Evolutionary conservation across 2,888 invertebrate species (phyloP).

Genomic region (Didymodactylos carnosus): DNA sequence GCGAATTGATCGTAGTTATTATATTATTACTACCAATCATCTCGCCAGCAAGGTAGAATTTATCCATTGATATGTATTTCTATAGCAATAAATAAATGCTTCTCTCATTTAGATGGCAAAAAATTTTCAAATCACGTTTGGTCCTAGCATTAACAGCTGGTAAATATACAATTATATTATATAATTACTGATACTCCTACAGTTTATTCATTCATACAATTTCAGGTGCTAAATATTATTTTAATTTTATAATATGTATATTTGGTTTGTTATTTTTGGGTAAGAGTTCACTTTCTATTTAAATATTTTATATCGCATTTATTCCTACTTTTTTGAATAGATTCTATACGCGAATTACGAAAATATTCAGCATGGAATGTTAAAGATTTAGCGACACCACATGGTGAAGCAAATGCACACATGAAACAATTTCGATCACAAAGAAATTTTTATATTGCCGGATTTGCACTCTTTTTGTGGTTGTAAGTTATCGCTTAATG

Average conservation of each 20-base stretch:
- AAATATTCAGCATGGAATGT: conserved; percentile 54
- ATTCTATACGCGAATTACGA: conserved; percentile 77
- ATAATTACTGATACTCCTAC: too few relatives aligned
- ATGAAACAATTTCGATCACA: conserved; percentile 93
- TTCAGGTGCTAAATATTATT: conserved; percentile 55
- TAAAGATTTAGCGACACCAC: conserved; percentile 40
- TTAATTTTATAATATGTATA: conserved; percentile 52
- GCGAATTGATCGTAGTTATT: conserved; percentile 63
- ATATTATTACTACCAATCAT: conserved; percentile 69
- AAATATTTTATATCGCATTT: not conserved
- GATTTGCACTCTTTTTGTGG: conserved; percentile 83
- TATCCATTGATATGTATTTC: not conserved
- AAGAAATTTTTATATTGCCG: conserved; percentile 91
- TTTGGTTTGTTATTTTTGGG: conserved; percentile 63
- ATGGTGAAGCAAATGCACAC: conserved; percentile 37
- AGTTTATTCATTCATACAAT: too few relatives aligned
- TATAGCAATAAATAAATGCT: not conserved
- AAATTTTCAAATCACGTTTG: conserved; percentile 64
- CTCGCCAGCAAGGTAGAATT: conserved; percentile 47
- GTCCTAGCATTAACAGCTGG: conserved; percentile 58
- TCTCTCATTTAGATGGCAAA: conserved; percentile 51
- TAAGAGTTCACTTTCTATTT: conserved; percentile 21
- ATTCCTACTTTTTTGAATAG: conserved; percentile 33
- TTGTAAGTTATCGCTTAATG: conserved; percentile 39
- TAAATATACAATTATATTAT: too few relatives aligned